These are phyloP conservation scores for Himalopsyche anomala DNA, from an alignment of 2,888 invertebrate genomes.

Conservation along the genomic window DNA sequence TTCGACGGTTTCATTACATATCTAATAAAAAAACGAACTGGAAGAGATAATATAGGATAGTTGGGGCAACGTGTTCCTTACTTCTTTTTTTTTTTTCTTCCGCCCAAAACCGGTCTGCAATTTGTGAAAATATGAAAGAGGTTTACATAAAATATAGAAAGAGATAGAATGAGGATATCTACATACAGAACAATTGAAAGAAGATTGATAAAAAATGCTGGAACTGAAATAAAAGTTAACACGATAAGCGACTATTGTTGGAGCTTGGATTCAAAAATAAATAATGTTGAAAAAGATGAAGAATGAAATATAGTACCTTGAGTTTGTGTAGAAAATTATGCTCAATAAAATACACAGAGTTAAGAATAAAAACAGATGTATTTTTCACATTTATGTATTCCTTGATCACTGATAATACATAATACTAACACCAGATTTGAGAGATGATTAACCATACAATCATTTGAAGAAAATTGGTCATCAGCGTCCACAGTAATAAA, in stretches of 20 bases:
- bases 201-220: conserved; percentile 46
- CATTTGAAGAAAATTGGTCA: not conserved
- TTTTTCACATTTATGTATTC: not conserved
- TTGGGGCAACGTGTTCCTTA: conserved; percentile 85
- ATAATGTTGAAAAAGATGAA: conserved; percentile 63
- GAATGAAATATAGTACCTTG: conserved; percentile 49
- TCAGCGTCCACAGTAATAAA: not conserved
- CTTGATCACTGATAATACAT: not conserved
- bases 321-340: conserved; percentile 32
- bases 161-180: conserved; percentile 63
- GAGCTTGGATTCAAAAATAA: conserved; percentile 62
- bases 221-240: conserved; percentile 48
- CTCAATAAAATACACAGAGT: not conserved
- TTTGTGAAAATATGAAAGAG: conserved; percentile 72
- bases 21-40: conserved; percentile 77
- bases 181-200: conserved; percentile 62
- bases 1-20: conserved; percentile 68
- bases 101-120: conserved; percentile 95
- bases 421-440: not conserved
- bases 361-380: not conserved
- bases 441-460: not conserved
- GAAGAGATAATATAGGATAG: conserved; percentile 70
- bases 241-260: conserved; percentile 40
- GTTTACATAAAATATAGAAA: conserved; percentile 67
- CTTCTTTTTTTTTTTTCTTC: conserved; percentile 99